Evolutionary conservation across 2,888 invertebrate genomes (phyloP).

Genomic region (Apamea sordens): DNA sequence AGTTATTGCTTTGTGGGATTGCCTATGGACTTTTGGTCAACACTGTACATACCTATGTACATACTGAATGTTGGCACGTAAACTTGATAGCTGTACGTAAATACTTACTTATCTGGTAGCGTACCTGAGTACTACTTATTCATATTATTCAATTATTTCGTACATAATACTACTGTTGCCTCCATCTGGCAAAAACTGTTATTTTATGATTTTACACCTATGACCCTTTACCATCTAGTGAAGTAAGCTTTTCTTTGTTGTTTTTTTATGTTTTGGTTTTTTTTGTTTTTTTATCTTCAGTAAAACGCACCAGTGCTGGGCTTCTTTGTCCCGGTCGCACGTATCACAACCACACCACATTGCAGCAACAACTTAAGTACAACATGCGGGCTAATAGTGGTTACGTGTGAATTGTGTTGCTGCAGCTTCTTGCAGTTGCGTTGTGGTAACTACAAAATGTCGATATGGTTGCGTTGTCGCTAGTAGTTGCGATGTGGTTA

Average conservation of each 20-base stretch:
- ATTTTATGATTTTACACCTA: background rate
- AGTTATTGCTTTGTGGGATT: too few species aligned
- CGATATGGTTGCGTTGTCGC: background rate
- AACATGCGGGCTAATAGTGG: too few species aligned
- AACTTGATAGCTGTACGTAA: constrained; percentile 5
- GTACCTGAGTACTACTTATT: background rate
- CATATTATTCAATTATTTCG: background rate
- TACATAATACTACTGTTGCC: background rate
- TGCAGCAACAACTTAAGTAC: background rate
- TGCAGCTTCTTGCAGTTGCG: too few species aligned
- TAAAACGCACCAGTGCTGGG: background rate
- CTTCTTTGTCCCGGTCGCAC: background rate
- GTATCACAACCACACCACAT: background rate
- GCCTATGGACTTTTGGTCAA: too few species aligned
- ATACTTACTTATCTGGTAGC: background rate
- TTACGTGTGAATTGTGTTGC: too few species aligned
- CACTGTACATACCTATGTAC: too few species aligned
- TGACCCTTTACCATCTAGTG: background rate
- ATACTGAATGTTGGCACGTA: constrained; percentile 4
- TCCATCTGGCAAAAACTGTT: background rate
- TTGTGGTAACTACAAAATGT: too few species aligned
- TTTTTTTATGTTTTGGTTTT: too few species aligned
- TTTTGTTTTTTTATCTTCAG: too few species aligned
- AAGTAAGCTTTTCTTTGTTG: background rate
- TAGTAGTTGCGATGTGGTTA: background rate